These are phyloP conservation scores for Vulpes lagopus DNA, from an alignment of 2,113 vertebrate species.

Conservation along the genomic window DNA sequence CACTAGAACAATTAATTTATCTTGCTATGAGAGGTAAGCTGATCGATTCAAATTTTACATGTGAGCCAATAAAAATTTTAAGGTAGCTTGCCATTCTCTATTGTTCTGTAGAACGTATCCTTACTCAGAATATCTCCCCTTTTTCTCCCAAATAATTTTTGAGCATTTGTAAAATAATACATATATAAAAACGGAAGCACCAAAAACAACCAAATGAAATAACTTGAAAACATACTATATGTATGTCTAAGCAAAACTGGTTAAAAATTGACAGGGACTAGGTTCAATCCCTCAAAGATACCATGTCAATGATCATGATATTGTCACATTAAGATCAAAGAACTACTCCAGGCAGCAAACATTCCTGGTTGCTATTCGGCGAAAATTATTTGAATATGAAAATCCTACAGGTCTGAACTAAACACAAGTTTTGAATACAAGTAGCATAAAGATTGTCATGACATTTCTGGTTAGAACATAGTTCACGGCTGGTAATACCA, in stretches of 20 bases:
- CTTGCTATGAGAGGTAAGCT: not conserved
- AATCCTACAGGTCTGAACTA: slow-evolving; percentile 50
- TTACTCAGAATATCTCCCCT: not conserved
- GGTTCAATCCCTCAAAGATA: not conserved
- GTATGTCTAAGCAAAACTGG: not conserved
- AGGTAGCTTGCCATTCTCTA: not conserved
- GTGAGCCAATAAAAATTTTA: slow-evolving; percentile 2
- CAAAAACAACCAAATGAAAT: slow-evolving; percentile 47
- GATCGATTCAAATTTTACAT: slow-evolving; percentile 41
- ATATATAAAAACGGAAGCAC: not conserved
- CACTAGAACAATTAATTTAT: not conserved
- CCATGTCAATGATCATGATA: not conserved
- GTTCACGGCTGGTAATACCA: not conserved
- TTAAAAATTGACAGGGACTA: not conserved
- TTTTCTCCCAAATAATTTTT: not conserved
- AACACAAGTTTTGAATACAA: slow-evolving; percentile 55
- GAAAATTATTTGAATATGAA: slow-evolving; percentile 42
- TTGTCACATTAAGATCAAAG: not conserved
- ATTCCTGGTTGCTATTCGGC: not conserved
- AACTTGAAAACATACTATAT: not conserved
- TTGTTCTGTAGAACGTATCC: not conserved
- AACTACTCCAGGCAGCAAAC: not conserved
- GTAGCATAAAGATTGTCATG: not conserved
- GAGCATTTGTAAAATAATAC: not conserved
- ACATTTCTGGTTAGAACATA: not conserved